Base-by-base conservation (phyloP, 1,140 invertebrate genomes). In the Sarcophaga bullata region DNA sequence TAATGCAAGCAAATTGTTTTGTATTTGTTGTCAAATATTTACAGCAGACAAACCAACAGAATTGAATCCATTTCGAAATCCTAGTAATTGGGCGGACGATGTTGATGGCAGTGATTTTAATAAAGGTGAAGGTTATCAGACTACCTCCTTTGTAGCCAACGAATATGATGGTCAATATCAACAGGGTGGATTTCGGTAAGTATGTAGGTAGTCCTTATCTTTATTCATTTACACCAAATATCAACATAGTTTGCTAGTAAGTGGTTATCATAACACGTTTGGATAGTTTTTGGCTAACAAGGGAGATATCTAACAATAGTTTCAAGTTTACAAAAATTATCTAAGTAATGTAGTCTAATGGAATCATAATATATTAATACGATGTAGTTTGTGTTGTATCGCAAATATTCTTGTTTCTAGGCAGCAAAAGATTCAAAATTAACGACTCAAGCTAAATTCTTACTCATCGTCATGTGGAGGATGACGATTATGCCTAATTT, bases 181-280 rank as follows among this genome's bases (percentile, higher is more conserved):
- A 88, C 92, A 86, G 91, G 89, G 87, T 90, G 91, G 88, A 46
- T 89, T 89, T 82, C 86, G 89, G 89, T 90, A 68, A 81, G 80
- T 50, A 3, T 46, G 37, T 25, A 8, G 3, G 19, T 72, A 25
- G 25, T 37, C 25, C 25, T 37, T 37, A 37, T 37, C 25, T 4
- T 37, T 37, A 2, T 37, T 37, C 25, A 37, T 37, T 37, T 37
- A 37, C 25, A 37, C 25, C 25, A 37, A 37, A 37, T 37, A 37
- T 37, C 25, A 37, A 37, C 25, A 37, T 4, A 4, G 25, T 37
- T 73, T 73, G 19, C 1, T n/a, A 17, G 1, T 73, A 2, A 13
- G 25, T 82, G 1, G 25, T 1, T 37, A 1, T 37, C 25, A 37
- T 37, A 37, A 37, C 25, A 2, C 4, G 25, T 37, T 37, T 37